Evolutionary conservation across 2,113 vertebrate species (phyloP), one percentile per base, ranked within the genome.

Genomic region (Catharus minimus): DNA sequence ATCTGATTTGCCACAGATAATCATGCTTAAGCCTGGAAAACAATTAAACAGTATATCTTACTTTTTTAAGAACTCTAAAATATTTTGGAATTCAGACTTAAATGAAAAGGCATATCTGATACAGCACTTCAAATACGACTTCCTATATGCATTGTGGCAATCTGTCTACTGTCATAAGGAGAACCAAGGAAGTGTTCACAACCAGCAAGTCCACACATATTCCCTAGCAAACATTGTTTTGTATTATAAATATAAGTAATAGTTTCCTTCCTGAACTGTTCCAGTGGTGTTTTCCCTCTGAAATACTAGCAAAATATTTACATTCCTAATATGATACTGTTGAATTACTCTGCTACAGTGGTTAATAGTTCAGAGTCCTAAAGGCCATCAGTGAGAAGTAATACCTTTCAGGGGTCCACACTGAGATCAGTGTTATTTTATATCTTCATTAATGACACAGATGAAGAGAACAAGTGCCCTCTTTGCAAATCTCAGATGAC

Each of bases 381-480:
- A n/a, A 4, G 23, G 38, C 9, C 15, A 24, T 27, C 19, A 14
- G 27, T 10, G 60, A 72, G 15, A 80, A 80, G 12, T 15, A 10
- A 64, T 28, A 13, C 16, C 15, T 19, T 64, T 52, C 38, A 50
- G 23, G 38, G 4, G 15, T 57, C 27, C 10, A 5, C 27, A 32
- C 0, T 28, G 27, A 10, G 10, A 38, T 9, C 27, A 44, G 15
- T 4, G 8, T 19, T 56, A 49, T 33, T 55, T 41, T 8, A 1
- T 23, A 50, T 28, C 22, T 65, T 44, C 15, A 73, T 28, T 1
- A 50, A 50, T 57, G 67, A 38, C 38, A 65, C 10, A 50, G 26
- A 28, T 3, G 2, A 87, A 44, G 7, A 5, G 12, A 28, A 15
- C 0, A 0, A 72, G 50, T 28, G 14, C 14, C 0, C 1, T 18